A percentile compares a stretch with the other conserved stretches of the same genome.
These are phyloP conservation scores for Ophioderma brevispina DNA, from an alignment of 35 echinoderm and acorn worm genomes.

Conservation along the genomic window DNA sequence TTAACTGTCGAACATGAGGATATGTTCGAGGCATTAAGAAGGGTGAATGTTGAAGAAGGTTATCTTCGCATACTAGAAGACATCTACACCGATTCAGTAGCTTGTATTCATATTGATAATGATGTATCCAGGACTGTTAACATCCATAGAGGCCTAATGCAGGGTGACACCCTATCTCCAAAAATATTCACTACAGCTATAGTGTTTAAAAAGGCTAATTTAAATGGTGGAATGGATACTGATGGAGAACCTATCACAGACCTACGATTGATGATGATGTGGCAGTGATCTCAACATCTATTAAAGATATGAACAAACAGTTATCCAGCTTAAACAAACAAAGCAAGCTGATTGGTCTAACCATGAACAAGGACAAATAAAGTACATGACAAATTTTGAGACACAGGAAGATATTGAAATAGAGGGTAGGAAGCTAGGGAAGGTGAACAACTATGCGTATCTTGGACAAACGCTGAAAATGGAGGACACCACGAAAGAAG, in stretches of 20 bases:
- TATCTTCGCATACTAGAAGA: not conserved
- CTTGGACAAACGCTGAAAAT: constrained; percentile 17
- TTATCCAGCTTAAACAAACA: not conserved
- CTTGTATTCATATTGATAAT: not conserved
- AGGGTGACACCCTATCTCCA: not conserved
- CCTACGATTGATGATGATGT: constrained; percentile 6
- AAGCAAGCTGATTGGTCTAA: not conserved
- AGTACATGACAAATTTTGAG: not conserved
- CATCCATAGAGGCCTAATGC: not conserved
- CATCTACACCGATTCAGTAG: not conserved
- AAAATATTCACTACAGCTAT: constrained; percentile 2
- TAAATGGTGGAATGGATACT: not conserved
- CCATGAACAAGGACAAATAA: not conserved
- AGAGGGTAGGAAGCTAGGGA: not conserved
- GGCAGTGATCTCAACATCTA: not conserved
- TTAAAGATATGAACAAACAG: not conserved
- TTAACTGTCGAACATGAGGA: too few species aligned
- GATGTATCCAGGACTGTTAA: not conserved
- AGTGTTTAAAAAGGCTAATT: not conserved
- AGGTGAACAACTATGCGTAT: not conserved
- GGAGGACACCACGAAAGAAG: constrained; percentile 11
- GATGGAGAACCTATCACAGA: not conserved
- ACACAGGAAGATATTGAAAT: not conserved
- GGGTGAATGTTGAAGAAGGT: not conserved
- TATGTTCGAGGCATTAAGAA: too few species aligned